Base-by-base conservation (phyloP, 2,888 invertebrate genomes). In the Parascotia fuliginaria region DNA sequence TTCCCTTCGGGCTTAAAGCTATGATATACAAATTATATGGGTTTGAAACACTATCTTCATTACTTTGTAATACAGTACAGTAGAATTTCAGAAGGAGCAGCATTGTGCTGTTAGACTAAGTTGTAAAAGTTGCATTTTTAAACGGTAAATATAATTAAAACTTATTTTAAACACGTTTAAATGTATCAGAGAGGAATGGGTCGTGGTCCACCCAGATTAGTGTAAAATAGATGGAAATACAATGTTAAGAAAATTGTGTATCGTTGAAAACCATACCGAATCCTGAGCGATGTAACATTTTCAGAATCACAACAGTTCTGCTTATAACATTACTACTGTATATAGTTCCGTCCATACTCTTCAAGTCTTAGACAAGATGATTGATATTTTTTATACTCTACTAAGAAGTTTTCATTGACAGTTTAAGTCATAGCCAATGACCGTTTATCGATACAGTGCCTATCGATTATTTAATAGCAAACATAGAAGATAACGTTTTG, bases 391-490 rank as follows among this genome's bases (percentile, higher is more conserved):
- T 31, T 13, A 52, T 19, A 48, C 29, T 6, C 6, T n/a, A 44
- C 22, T 42, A 36, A 55, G 47, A 40, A 55, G 47, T 38, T 63
- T 41, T 65, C 66, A 47, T 63, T 50, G 53, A 63, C 60, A 57
- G 39, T 37, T 40, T 13, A 49, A 53, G 42, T 73, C 60, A 70
- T 81, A 84, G 79, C 79, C 86, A 86, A 84, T 89, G 90, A 89
- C 89, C 85, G 83, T 76, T 86, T 88, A 91, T 91, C 87, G 73
- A 77, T 72, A 74, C 69, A 73, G 73, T 74, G 57, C 68, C 77
- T 89, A 91, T 91, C 87, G 91, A 92, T 91, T 92, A 89, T 91
- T 92, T 87, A 91, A 92, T 87, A 88, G 87, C 89, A 87, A 90
- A 91, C 83, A 89, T 73, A 72, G 75, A 55, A 76, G 91, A 92